Percentiles rank a stretch among this genome's conserved stretches.
Evolutionary conservation across 2,113 vertebrate genomes (phyloP).

Genomic region (Canis aureus): DNA sequence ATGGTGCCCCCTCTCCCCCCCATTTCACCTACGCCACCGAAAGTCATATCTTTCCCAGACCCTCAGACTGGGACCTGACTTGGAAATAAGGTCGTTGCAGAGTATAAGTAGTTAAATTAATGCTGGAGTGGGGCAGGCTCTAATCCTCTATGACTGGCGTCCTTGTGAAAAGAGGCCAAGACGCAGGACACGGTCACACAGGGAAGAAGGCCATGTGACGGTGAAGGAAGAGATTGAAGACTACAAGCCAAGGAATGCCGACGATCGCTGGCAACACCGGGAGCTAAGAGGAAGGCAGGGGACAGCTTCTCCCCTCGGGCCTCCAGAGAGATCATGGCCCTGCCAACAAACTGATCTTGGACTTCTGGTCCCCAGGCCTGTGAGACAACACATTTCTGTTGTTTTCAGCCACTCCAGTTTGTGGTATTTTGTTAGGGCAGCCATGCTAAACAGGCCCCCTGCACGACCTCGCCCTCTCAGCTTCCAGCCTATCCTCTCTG

Average conservation of each 20-base stretch:
- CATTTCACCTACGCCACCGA: too few relatives aligned
- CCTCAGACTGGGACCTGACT: not conserved
- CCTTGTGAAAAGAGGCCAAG: not conserved
- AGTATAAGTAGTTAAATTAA: not conserved
- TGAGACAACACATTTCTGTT: too few relatives aligned
- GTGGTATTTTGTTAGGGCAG: not conserved
- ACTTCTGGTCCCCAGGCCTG: not conserved
- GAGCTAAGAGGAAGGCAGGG: not conserved
- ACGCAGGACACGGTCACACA: not conserved
- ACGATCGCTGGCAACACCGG: not conserved
- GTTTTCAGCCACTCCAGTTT: not conserved
- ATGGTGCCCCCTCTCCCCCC: not conserved
- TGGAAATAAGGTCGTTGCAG: not conserved
- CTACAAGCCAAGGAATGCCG: accelerated
- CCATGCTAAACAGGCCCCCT: not conserved
- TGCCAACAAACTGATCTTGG: not conserved
- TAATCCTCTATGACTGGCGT: not conserved
- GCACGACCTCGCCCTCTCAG: not conserved
- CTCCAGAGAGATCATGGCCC: not conserved
- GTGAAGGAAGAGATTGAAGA: not conserved
- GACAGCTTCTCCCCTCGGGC: not conserved
- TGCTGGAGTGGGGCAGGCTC: too few relatives aligned
- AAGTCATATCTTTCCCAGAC: not conserved
- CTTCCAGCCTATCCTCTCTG: not conserved
- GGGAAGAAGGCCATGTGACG: not conserved